phyloP scores from a whole-genome alignment of 2,888 invertebrate species.

The Cordilura impudica region DNA sequence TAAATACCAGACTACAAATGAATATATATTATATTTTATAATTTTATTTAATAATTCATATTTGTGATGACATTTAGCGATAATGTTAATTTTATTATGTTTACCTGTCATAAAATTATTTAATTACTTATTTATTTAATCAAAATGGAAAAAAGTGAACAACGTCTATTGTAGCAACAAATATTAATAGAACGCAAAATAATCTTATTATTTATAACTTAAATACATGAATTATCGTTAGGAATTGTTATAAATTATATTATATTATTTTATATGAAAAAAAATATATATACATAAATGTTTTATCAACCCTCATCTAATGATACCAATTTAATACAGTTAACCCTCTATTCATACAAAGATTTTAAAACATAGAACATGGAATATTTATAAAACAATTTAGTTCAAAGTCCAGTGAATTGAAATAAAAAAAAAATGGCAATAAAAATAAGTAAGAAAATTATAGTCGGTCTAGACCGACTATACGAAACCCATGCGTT shows the following conservation, averaged over 20 bases:
- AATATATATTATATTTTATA: neutral
- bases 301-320: neutral
- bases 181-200: neutral
- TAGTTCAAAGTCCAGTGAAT: no score
- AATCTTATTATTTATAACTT: slow-evolving; percentile 9
- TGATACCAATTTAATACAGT: neutral
- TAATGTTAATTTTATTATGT: slow-evolving; percentile 53
- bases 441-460: no score
- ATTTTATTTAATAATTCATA: neutral
- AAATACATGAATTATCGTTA: neutral
- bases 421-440: no score
- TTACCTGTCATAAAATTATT: slow-evolving; percentile 37
- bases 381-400: no score
- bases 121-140: slow-evolving; percentile 56
- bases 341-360: no score
- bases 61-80: slow-evolving; percentile 30
- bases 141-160: neutral
- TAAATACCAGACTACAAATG: neutral
- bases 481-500: no score
- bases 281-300: neutral
- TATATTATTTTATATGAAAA: neutral
- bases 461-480: no score
- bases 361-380: no score
- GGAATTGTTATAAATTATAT: neutral
- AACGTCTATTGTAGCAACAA: neutral